Conservation (phyloP, 1,140 invertebrate genomes). For the Episyrphus balteatus region DNA sequence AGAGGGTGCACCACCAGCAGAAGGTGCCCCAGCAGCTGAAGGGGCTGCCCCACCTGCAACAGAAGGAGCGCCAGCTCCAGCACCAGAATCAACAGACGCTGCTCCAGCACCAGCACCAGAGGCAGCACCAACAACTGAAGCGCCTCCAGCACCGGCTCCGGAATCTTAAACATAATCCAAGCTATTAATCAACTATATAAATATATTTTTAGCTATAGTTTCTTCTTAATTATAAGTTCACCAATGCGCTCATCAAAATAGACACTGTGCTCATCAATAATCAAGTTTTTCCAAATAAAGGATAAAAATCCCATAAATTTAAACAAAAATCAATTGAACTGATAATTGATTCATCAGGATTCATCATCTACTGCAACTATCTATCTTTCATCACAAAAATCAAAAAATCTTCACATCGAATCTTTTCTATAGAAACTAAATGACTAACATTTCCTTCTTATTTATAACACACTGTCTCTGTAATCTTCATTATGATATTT, state of each 20-base stretch:
- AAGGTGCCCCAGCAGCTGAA: conserved; percentile 24
- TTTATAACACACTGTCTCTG: too few relatives aligned
- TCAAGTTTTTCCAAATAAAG: conserved; percentile 2
- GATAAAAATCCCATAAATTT: background rate
- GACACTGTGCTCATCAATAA: background rate
- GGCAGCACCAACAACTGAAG: conserved; percentile 9
- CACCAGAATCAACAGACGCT: conserved; percentile 15
- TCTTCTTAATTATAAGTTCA: background rate
- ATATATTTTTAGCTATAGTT: background rate
- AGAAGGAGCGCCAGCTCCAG: conserved; percentile 29
- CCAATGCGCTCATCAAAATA: background rate
- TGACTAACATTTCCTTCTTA: too few relatives aligned
- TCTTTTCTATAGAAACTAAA: too few relatives aligned
- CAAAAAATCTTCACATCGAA: too few relatives aligned
- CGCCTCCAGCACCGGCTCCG: background rate
- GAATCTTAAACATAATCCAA: background rate
- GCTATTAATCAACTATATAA: background rate
- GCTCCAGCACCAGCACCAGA: conserved; percentile 7
- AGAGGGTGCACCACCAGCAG: conserved; percentile 19
- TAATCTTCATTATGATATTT: too few relatives aligned
- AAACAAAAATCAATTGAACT: too few relatives aligned
- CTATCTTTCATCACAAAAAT: too few relatives aligned
- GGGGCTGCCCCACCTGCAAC: conserved; percentile 14
- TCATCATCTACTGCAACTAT: too few relatives aligned
- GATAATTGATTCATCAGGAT: too few relatives aligned